Evolutionary conservation across 2,888 invertebrate genomes (phyloP).

Genomic region (Seira musarum): DNA sequence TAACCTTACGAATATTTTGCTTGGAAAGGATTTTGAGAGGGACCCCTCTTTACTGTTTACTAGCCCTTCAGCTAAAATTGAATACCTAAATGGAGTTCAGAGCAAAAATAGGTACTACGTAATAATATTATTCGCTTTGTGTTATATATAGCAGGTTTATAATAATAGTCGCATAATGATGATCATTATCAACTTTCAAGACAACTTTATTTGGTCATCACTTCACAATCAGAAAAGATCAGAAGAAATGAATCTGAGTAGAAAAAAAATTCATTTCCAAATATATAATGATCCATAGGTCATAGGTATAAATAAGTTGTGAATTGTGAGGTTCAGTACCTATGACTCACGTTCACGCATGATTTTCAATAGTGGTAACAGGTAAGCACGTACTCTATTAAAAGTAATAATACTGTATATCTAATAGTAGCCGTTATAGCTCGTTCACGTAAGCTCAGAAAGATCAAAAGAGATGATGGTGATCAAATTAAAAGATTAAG

Average conservation of each 20-base stretch:
- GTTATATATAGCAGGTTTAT: background rate
- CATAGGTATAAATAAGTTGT: background rate
- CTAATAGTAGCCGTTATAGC: background rate
- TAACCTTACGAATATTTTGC: background rate
- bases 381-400: background rate
- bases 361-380: background rate
- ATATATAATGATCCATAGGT: constrained; percentile 6
- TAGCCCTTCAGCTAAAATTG: constrained; percentile 7
- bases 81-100: background rate
- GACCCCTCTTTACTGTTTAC: too few species aligned
- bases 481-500: constrained; percentile 15
- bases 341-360: constrained; percentile 12
- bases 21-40: background rate
- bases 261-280: background rate
- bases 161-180: background rate
- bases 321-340: background rate
- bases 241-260: background rate
- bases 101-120: too few species aligned
- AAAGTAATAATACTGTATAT: background rate
- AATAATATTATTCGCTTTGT: background rate
- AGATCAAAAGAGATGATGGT: background rate
- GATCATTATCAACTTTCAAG: constrained; percentile 33
- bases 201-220: constrained; percentile 48
- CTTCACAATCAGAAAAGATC: constrained; percentile 24
- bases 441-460: background rate